A percentile compares a stretch with the other conserved stretches of the same genome.
These are phyloP conservation scores for Popillia japonica DNA, from an alignment of 1,140 invertebrate genomes.

Conservation along the genomic window DNA sequence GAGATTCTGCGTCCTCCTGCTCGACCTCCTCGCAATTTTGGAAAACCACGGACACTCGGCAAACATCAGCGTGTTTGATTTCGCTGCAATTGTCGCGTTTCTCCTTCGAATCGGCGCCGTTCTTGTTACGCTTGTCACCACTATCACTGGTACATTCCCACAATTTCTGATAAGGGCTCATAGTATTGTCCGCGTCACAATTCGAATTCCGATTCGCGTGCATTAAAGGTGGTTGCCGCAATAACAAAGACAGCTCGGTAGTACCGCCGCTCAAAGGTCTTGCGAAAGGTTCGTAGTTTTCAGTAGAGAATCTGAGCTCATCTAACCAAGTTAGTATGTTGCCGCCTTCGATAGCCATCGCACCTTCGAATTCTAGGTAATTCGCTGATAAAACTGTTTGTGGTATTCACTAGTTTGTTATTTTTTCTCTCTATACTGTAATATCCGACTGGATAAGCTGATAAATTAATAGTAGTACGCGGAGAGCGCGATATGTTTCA, in stretches of 20 bases:
- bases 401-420: too few relatives aligned
- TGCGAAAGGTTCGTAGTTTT: conserved; percentile 27
- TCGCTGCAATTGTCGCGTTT: not conserved
- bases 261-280: not conserved
- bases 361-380: too few relatives aligned
- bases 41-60: conserved; percentile 5
- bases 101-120: not conserved
- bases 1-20: not conserved
- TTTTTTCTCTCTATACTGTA: too few relatives aligned
- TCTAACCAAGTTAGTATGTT: conserved; percentile 30
- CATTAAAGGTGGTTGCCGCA: not conserved
- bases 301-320: conserved; percentile 3
- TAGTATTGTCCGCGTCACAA: not conserved
- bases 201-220: not conserved
- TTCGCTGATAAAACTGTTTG: too few relatives aligned
- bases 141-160: conserved; percentile 11
- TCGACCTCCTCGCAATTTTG: conserved; percentile 31
- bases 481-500: too few relatives aligned
- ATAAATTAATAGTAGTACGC: too few relatives aligned
- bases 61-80: not conserved
- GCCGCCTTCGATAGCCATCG: not conserved
- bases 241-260: not conserved
- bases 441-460: too few relatives aligned
- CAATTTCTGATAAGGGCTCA: not conserved
- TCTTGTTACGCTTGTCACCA: not conserved